Base-by-base conservation (phyloP, 2,113 vertebrate genomes). In the Bufo gargarizans region DNA sequence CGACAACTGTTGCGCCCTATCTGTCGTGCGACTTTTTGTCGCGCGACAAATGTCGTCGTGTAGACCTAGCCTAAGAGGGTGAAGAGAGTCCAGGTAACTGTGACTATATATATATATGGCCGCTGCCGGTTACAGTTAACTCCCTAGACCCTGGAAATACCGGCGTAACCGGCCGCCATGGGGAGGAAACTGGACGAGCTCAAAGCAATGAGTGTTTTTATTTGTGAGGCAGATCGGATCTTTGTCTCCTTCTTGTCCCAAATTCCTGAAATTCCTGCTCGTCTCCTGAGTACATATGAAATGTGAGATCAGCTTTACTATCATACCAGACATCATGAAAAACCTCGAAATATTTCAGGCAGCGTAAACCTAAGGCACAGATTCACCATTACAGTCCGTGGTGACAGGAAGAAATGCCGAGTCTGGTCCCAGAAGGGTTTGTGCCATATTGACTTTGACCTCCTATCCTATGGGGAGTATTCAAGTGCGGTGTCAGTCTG, bases 391-490 rank as follows among this genome's bases (percentile, higher is more conserved):
- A 4, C 6, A 19, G 3, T 3, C 0, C 33, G 80, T 82, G 61
- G 59, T 82, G 59, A 82, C 43, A 82, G 80, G 45, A 20, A 67
- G 61, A 82, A 63, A 82, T 82, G 59, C 47, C 13, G 59, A 49
- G 5, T 61, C 12, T 50, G 61, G 10, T 82, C 61, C 55, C 33
- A 8, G 19, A 6, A 49, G 59, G 61, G 10, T 12, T 50, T 20
- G 10, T 6, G 22, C 17, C 63, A 80, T 69, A 69, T 87, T 87
- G 59, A 80, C 77, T 56, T 77, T 87, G 86, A 80, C 86, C 77
- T 67, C 77, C 6, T 13, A 43, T 56, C 77, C 86, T 81, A 80
- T 20, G 17, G 77, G 63, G 86, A 81, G 77, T 50, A 86, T 17
- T 77, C 56, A 58, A 77, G 56, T 61, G 49, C 77, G 58, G 43